These are phyloP conservation scores for Pipistrellus nathusii DNA, from an alignment of 2,797 vertebrate genomes.

Conservation along the genomic window DNA sequence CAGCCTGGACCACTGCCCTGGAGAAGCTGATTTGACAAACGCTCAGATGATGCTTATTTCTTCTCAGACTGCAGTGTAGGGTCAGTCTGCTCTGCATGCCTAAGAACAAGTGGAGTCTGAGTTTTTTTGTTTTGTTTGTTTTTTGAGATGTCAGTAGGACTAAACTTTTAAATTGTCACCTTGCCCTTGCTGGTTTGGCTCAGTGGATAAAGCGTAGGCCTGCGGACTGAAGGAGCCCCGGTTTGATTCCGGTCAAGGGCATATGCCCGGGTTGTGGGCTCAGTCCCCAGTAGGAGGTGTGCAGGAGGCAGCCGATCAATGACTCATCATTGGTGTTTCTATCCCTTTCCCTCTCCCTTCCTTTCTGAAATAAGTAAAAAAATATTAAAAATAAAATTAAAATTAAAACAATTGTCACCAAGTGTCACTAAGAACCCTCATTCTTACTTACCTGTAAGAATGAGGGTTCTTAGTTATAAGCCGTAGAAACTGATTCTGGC, in stretches of 20 bases:
- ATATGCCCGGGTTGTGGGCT: too few species aligned
- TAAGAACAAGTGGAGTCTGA: neutral
- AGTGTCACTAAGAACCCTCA: neutral
- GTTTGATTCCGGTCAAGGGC: too few species aligned
- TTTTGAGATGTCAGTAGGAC: neutral
- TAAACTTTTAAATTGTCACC: neutral
- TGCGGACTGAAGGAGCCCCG: too few species aligned
- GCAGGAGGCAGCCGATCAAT: too few species aligned
- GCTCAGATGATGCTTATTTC: neutral
- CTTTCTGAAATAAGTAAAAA: too few species aligned
- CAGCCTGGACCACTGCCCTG: neutral
- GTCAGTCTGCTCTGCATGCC: neutral
- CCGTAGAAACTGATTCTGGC: neutral
- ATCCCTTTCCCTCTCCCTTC: too few species aligned
- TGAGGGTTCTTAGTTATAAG: neutral
- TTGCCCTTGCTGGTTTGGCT: too few species aligned
- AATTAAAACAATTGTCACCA: neutral
- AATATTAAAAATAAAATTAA: too few species aligned
- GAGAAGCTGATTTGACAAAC: neutral
- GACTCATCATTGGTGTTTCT: too few species aligned
- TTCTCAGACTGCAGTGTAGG: neutral
- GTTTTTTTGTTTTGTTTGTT: neutral
- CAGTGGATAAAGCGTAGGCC: too few species aligned
- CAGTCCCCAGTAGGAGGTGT: too few species aligned
- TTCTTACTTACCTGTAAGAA: neutral